Evolutionary conservation across 2,888 invertebrate genomes (phyloP).

Genomic region (Drosophila leonis): DNA sequence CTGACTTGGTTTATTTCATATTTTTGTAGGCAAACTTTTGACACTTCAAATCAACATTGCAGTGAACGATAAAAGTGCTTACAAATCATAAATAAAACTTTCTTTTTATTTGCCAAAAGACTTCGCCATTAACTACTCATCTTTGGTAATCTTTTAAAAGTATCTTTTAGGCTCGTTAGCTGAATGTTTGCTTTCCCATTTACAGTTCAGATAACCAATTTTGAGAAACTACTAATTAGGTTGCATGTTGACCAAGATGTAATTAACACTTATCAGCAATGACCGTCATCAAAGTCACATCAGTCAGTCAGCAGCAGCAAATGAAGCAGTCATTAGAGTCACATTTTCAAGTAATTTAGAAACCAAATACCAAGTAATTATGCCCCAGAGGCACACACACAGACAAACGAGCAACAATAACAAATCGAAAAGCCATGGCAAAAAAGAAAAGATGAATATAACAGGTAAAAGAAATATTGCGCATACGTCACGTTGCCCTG

Average conservation of each 20-base stretch:
- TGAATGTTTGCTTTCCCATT: no score
- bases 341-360: slow-evolving; percentile 50
- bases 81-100: slow-evolving; percentile 7
- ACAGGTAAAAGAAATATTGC: slow-evolving; percentile 50
- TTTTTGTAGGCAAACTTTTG: neutral
- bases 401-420: neutral
- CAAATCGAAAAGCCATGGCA: slow-evolving; percentile 32
- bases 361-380: slow-evolving; percentile 54
- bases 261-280: slow-evolving; percentile 26
- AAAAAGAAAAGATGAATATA: slow-evolving; percentile 1
- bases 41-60: slow-evolving; percentile 1
- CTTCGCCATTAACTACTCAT: neutral
- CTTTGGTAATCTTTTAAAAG: neutral
- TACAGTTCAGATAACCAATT: neutral
- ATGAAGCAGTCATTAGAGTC: slow-evolving; percentile 30
- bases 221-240: neutral
- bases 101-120: neutral
- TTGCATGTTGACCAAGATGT: slow-evolving; percentile 2
- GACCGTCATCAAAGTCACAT: slow-evolving; percentile 24
- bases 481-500: slow-evolving; percentile 54
- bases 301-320: slow-evolving; percentile 18
- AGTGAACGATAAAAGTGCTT: neutral
- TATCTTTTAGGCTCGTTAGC: neutral
- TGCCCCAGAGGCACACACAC: slow-evolving; percentile 30
- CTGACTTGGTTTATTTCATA: neutral